Conservation (phyloP, 2,888 invertebrate genomes). For the Polia nebulosa region DNA sequence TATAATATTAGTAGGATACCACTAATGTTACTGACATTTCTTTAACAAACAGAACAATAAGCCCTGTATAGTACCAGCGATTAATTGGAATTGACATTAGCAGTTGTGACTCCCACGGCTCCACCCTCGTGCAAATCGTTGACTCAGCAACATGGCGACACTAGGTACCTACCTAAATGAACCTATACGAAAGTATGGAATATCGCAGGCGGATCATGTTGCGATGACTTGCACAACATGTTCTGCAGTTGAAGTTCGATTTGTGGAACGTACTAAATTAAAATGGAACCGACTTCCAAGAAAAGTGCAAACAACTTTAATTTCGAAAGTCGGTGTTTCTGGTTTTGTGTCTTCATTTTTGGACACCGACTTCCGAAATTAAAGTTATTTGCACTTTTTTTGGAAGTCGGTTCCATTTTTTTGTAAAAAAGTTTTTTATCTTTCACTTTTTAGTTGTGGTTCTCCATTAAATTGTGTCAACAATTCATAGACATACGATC, state of each 20-base stretch:
- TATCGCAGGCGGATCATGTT: background rate
- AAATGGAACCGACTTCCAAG: too few species aligned
- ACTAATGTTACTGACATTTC: background rate
- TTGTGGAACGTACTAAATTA: background rate
- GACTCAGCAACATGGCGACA: constrained; percentile 44
- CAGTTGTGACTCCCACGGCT: constrained; percentile 44
- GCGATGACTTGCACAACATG: constrained; percentile 30
- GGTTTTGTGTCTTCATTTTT: too few species aligned
- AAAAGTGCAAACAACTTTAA: too few species aligned
- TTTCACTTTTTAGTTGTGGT: too few species aligned
- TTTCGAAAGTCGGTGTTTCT: too few species aligned
- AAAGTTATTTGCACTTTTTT: too few species aligned
- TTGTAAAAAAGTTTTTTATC: too few species aligned
- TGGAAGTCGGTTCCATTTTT: too few species aligned
- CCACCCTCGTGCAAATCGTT: constrained; percentile 40
- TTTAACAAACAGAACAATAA: constrained; percentile 20
- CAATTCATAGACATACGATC: too few species aligned
- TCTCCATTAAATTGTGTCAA: too few species aligned
- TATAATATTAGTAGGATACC: too few species aligned
- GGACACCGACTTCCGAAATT: too few species aligned
- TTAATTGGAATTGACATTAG: constrained; percentile 49
- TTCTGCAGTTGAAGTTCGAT: constrained; percentile 17
- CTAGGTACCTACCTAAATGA: constrained; percentile 18
- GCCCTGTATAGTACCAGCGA: constrained; percentile 12
- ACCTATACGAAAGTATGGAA: constrained; percentile 31